Base-by-base conservation (phyloP, 2,888 invertebrate genomes). In the Fragum whitleyi region DNA sequence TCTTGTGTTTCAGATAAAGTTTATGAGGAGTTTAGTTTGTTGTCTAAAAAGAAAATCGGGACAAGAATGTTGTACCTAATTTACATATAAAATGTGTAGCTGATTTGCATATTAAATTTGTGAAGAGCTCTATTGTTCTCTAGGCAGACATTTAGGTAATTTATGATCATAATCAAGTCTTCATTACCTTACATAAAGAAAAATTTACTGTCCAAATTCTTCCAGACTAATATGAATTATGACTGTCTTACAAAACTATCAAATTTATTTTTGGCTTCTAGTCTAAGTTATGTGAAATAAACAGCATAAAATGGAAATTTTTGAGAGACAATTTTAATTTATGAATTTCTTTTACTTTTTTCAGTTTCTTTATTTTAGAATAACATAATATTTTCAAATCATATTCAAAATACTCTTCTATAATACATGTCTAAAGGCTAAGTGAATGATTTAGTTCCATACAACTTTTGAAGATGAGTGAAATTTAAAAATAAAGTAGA, bases 61-160 rank as follows among this genome's bases (percentile, higher is more conserved):
- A 47, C 16, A 5, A 9, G 47, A 47, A 47, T 47, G 6, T 47
- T 47, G 7, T 47, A 9, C 47, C 47, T 47, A 9, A 47, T 47
- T 47, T 47, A 16, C 47, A 47, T 47, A 47, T 14, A 47, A 32
- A 61, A 14, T 61, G 3, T 61, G 29, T 61, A 61, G 26, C 32
- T 61, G 6, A 61, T 61, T 61, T 61, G 61, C 61, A 61, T 61
- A 61, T 32, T 61, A 61, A 61, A 61, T 61, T 61, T 32, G 32
- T 61, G 32, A 61, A 61, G 11, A 26, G 29, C 29, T 19, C 14
- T 16, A 61, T 61, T 61, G 61, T 61, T 61, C 61, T 57, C 57
- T 19, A 26, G 57, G 23, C 57, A 57, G 57, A 57, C 57, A 57
- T 57, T 21, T 57, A 2, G 21, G 3, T 57, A 57, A 57, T 57